Conservation (phyloP, 2,797 vertebrate genomes). For the Cheirogaleus major region DNA sequence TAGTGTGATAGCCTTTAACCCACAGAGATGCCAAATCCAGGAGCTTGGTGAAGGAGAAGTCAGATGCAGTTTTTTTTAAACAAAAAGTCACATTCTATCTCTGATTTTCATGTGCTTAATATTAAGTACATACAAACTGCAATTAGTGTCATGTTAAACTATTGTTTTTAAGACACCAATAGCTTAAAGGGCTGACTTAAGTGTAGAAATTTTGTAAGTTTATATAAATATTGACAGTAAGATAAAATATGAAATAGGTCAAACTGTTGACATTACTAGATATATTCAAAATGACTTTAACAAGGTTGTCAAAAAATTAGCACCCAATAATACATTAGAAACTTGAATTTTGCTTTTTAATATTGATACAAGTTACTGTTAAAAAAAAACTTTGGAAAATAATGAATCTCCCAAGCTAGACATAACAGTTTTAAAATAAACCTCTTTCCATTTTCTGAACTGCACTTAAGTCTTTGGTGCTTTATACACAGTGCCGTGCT, state of each 20-base stretch:
- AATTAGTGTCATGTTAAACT: background rate
- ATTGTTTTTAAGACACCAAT: constrained; percentile 13
- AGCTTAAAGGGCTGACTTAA: background rate
- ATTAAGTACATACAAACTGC: background rate
- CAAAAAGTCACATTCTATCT: background rate
- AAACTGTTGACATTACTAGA: background rate
- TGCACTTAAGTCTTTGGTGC: background rate
- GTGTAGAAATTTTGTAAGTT: background rate
- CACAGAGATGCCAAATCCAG: background rate
- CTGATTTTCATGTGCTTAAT: background rate
- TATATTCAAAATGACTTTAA: constrained; percentile 41
- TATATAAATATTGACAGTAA: constrained; percentile 15
- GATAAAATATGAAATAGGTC: background rate
- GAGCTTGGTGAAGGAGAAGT: background rate
- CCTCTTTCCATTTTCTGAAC: constrained; percentile 6
- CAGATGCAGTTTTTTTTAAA: background rate
- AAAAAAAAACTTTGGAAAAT: background rate
- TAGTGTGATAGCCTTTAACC: background rate
- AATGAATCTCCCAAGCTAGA: constrained; percentile 35
- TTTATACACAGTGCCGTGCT: background rate
- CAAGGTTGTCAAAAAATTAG: background rate
- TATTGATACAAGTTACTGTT: background rate
- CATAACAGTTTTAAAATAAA: constrained; percentile 55
- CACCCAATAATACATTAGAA: background rate
- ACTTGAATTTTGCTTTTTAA: constrained; percentile 37